Evolutionary conservation across 2,888 invertebrate species (phyloP).

Genomic region (Drosophila conformis): DNA sequence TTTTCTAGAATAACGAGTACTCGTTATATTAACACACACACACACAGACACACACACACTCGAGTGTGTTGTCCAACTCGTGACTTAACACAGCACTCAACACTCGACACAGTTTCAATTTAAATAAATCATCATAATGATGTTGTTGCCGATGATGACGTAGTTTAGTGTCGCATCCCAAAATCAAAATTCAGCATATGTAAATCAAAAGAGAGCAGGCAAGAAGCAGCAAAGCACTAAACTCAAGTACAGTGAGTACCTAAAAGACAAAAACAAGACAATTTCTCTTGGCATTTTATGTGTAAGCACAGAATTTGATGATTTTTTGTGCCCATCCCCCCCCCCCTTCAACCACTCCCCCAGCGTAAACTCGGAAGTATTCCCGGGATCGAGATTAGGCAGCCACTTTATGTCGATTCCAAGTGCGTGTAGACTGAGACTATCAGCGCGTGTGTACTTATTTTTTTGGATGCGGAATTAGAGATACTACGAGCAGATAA

Average conservation of each 20-base stretch:
- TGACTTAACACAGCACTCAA: constrained; percentile 38
- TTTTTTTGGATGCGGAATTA: constrained; percentile 9
- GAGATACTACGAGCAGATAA: constrained; percentile 3
- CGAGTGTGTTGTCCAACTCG: constrained; percentile 30
- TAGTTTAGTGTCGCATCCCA: constrained; percentile 21
- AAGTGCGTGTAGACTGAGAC: constrained; percentile 11
- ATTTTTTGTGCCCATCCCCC: background rate
- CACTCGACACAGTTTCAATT: constrained; percentile 66
- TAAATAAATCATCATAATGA: constrained; percentile 68
- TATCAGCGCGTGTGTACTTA: constrained; percentile 19
- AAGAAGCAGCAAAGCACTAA: constrained; percentile 50
- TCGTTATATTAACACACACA: constrained; percentile 13
- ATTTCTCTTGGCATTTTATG: background rate
- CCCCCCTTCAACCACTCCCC: background rate
- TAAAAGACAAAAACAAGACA: constrained; percentile 23
- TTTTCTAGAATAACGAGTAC: constrained; percentile 41
- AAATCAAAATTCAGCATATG: constrained; percentile 41
- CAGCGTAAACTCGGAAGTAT: constrained; percentile 3
- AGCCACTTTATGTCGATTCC: constrained; percentile 14
- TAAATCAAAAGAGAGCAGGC: constrained; percentile 12
- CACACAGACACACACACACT: constrained; percentile 1
- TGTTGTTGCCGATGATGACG: constrained; percentile 30
- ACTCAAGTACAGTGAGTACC: background rate
- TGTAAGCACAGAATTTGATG: background rate
- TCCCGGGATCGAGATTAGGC: constrained; percentile 34